phyloP scores from a whole-genome alignment of 37 sponge, comb jelly and placozoan species.

The Chondrilla cf. caribensis region DNA sequence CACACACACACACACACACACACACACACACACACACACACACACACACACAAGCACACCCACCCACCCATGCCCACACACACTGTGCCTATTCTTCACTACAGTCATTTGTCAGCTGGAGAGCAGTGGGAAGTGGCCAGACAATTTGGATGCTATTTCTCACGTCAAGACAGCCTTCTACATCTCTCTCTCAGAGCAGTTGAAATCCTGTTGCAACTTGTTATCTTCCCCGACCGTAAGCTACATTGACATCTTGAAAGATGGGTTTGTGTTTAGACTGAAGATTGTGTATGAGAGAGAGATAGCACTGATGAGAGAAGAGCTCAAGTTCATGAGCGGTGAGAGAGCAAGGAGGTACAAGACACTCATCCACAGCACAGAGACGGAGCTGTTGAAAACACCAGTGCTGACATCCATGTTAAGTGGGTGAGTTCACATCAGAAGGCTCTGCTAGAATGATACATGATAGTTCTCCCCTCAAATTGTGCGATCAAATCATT shows the following conservation, averaged over 20 bases:
- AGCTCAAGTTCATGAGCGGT: not conserved
- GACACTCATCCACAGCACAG: not conserved
- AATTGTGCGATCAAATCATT: no score
- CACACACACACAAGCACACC: not conserved
- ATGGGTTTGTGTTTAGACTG: constrained; percentile 80
- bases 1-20: constrained; percentile 15
- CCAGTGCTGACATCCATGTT: constrained; percentile 62
- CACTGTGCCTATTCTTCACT: not conserved
- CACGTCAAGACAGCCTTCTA: constrained; percentile 90
- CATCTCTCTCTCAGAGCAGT: constrained; percentile 50
- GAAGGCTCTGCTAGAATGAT: no score
- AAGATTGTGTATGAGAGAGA: constrained; percentile 61
- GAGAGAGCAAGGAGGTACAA: not conserved
- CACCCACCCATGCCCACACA: not conserved
- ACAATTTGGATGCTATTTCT: constrained; percentile 76
- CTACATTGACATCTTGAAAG: constrained; percentile 74
- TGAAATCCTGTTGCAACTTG: constrained; percentile 39
- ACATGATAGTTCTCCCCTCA: no score
- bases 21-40: not conserved
- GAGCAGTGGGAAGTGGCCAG: constrained; percentile 98
- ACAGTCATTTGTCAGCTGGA: constrained; percentile 88
- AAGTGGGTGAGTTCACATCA: constrained; percentile 50
- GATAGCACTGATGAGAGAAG: constrained; percentile 34
- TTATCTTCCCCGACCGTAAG: constrained; percentile 54
- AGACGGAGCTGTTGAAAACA: constrained; percentile 26